Evolutionary conservation across 2,888 invertebrate genomes (phyloP).

Genomic region (Caenorhabditis angaria): DNA sequence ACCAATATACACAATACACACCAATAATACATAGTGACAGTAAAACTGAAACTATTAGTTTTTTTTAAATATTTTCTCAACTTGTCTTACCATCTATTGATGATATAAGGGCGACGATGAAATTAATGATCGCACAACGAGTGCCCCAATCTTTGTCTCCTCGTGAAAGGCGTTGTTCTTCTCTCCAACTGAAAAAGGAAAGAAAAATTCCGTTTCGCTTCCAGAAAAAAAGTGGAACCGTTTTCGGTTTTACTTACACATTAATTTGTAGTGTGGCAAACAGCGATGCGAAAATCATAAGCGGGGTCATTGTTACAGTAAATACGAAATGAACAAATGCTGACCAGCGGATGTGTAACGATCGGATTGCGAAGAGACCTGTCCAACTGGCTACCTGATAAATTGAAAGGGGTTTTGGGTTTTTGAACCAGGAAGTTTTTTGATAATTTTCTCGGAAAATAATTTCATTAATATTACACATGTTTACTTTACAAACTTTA

Average conservation of each 20-base stretch:
- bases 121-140: conserved; percentile 24
- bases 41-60: conserved; percentile 14
- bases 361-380: conserved; percentile 34
- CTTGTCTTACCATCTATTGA: conserved; percentile 24
- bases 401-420: no score
- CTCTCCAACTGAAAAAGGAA: conserved; percentile 30
- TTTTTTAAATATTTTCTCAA: neutral
- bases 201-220: neutral
- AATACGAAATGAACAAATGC: conserved; percentile 38
- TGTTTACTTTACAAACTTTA: no score
- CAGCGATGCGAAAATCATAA: conserved; percentile 34
- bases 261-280: conserved; percentile 31
- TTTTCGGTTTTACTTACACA: conserved; percentile 19
- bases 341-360: conserved; percentile 38
- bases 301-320: conserved; percentile 33
- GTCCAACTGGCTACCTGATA: conserved; percentile 37
- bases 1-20: conserved; percentile 36
- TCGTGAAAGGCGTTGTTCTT: conserved; percentile 34
- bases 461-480: no score
- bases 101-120: conserved; percentile 16
- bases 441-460: no score
- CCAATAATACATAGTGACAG: conserved; percentile 21
- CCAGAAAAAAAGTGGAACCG: neutral
- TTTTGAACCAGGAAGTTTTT: no score
- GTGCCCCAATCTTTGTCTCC: conserved; percentile 23